Conservation (phyloP, 2,797 vertebrate genomes). For the Peromyscus eremicus region DNA sequence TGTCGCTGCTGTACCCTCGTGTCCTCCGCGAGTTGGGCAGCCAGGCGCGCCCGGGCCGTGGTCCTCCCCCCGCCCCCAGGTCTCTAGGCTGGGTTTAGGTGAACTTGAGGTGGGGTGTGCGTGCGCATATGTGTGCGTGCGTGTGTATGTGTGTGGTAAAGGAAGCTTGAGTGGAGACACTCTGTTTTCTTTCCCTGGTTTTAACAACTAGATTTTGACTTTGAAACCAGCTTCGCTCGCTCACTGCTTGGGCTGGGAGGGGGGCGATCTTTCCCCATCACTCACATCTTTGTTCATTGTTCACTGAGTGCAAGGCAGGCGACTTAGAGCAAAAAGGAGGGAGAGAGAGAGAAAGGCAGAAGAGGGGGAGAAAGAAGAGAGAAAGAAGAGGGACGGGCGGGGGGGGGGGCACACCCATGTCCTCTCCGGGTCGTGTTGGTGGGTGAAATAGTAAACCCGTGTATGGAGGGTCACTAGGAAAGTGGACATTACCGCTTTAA, state of each 20-base stretch:
- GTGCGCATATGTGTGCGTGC: background rate
- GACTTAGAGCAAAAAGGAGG: constrained; percentile 78
- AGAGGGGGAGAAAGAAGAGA: constrained; percentile 8
- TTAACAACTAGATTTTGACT: constrained; percentile 86
- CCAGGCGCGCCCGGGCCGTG: constrained; percentile 47
- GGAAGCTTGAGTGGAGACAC: constrained; percentile 66
- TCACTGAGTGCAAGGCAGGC: constrained; percentile 88
- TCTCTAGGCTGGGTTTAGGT: constrained; percentile 79
- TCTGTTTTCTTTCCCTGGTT: constrained; percentile 83
- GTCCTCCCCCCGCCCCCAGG: background rate
- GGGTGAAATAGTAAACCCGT: constrained; percentile 87
- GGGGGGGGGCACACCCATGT: background rate
- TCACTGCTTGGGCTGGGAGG: constrained; percentile 82
- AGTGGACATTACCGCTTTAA: constrained; percentile 96
- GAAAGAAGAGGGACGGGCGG: background rate
- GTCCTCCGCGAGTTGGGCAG: background rate
- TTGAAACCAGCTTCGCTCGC: constrained; percentile 85
- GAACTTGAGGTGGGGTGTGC: constrained; percentile 83
- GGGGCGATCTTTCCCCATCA: constrained; percentile 74
- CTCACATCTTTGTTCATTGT: constrained; percentile 91
- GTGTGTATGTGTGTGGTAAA: background rate
- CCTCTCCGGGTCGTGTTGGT: constrained; percentile 81
- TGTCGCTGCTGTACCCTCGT: background rate
- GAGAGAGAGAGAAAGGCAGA: background rate
- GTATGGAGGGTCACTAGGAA: constrained; percentile 87